phyloP scores from a whole-genome alignment of 2,113 vertebrate species.

The Xenotilapia flavipinnis region DNA sequence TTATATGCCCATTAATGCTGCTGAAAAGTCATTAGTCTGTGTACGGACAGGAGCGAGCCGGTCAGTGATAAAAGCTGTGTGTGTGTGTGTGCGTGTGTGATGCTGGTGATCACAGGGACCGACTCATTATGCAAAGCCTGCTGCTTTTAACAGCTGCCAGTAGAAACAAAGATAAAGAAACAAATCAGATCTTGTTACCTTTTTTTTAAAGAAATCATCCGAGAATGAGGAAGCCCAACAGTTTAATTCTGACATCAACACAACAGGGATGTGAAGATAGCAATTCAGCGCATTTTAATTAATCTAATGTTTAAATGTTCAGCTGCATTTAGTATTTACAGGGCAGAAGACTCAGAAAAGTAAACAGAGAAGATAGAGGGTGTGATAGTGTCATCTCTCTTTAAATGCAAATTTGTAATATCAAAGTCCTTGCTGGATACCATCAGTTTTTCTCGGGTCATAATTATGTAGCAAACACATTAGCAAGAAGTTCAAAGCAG shows the following conservation, averaged over 20 bases:
- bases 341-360: background rate
- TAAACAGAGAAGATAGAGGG: background rate
- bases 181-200: background rate
- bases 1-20: background rate
- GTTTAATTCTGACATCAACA: background rate
- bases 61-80: slow-evolving; percentile 17
- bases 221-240: background rate
- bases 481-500: background rate
- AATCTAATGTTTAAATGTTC: background rate
- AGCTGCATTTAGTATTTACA: background rate
- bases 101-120: background rate
- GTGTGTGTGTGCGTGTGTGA: background rate
- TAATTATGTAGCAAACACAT: background rate
- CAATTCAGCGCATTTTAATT: background rate
- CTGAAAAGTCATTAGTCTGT: slow-evolving; percentile 6
- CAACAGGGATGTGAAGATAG: background rate
- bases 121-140: background rate
- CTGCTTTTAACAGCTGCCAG: background rate
- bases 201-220: background rate
- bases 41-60: background rate
- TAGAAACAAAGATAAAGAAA: background rate
- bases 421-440: background rate
- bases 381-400: background rate
- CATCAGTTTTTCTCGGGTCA: background rate
- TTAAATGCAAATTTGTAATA: background rate